A percentile compares a stretch with the other conserved stretches of the same genome.
Conservation (phyloP, 2,113 vertebrate species). For the Python bivittatus region DNA sequence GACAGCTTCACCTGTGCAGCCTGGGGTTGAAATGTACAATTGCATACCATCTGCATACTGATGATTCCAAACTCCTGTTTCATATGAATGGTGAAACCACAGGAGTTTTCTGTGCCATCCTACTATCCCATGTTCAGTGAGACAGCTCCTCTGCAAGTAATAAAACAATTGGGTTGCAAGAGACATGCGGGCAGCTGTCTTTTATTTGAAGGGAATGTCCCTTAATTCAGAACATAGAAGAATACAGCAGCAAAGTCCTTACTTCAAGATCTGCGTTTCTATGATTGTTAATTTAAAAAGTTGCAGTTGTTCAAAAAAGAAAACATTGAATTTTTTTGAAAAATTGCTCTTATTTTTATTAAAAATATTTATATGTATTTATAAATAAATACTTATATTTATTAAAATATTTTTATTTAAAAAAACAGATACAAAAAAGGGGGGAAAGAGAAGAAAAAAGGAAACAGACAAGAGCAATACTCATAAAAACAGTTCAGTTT, state of each 20-base stretch:
- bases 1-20: neutral
- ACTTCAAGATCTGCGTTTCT: neutral
- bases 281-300: neutral
- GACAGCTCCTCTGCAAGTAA: neutral
- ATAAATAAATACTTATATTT: too few relatives aligned
- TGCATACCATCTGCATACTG: neutral
- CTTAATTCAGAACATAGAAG: conserved; percentile 11
- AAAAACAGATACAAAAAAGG: neutral
- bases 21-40: neutral
- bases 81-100: neutral
- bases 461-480: neutral
- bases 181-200: neutral
- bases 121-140: neutral
- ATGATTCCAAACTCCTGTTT: neutral
- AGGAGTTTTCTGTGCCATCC: neutral
- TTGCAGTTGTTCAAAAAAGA: neutral
- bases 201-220: conserved; percentile 7
- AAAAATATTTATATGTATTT: too few relatives aligned
- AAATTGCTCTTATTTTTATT: too few relatives aligned
- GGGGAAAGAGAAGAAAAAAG: neutral
- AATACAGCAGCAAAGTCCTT: neutral
- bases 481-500: neutral
- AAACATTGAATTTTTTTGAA: neutral
- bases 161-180: neutral
- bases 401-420: too few relatives aligned